Conservation (phyloP, 2,113 vertebrate species). For the Dipodomys stephensi region DNA sequence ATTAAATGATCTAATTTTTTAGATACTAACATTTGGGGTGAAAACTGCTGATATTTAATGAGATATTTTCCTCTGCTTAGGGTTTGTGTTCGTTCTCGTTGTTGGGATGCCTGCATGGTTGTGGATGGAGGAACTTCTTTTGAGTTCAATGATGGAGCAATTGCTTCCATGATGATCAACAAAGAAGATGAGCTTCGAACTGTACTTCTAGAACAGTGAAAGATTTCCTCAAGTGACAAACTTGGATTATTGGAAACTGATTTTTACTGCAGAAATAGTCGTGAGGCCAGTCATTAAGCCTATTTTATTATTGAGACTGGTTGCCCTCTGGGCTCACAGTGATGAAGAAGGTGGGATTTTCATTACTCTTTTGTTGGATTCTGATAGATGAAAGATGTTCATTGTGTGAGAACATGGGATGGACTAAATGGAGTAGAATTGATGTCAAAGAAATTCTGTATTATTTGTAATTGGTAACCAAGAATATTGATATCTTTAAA, state of each 20-base stretch:
- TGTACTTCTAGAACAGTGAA: constrained; percentile 91
- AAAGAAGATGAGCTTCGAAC: constrained; percentile 95
- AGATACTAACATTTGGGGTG: background rate
- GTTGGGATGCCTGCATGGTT: constrained; percentile 99
- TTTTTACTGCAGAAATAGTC: constrained; percentile 64
- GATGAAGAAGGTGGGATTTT: constrained; percentile 42
- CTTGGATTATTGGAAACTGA: constrained; percentile 66
- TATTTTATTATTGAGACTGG: constrained; percentile 43
- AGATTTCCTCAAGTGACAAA: constrained; percentile 62
- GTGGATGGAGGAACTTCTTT: constrained; percentile 98
- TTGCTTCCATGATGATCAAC: constrained; percentile 93
- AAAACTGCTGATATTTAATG: constrained; percentile 30
- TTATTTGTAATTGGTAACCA: constrained; percentile 57
- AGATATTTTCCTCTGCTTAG: constrained; percentile 81
- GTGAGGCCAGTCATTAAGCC: constrained; percentile 62
- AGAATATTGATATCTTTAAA: constrained; percentile 67
- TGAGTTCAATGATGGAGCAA: constrained; percentile 98
- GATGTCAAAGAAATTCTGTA: constrained; percentile 30
- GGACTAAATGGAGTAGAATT: constrained; percentile 54
- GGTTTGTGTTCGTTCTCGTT: constrained; percentile 95
- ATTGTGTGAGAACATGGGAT: constrained; percentile 50
- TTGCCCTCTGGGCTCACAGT: constrained; percentile 20
- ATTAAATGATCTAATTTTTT: background rate
- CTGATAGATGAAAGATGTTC: constrained; percentile 25
- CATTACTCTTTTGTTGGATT: constrained; percentile 42